Base-by-base conservation (phyloP, 2,113 vertebrate genomes). In the Sinocyclocheilus anshuiensis region DNA sequence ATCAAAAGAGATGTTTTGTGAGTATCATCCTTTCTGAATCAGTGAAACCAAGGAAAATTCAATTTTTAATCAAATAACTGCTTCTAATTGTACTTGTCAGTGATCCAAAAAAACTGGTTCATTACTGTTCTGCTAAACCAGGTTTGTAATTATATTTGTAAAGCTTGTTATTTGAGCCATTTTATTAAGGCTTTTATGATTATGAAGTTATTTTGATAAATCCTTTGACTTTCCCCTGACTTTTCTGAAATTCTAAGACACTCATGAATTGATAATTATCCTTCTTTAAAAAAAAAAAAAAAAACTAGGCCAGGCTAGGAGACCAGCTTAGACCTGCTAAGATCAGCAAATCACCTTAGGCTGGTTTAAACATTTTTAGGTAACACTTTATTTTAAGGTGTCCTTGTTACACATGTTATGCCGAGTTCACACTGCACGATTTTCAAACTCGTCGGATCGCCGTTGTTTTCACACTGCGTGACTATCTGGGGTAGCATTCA, bases 91-190 rank as follows among this genome's bases (percentile, higher is more conserved):
- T 20, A 65, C 79, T 81, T 81, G 59, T 81, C 79, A 81, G 2
- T 67, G 61, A 67, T 67, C 61, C 42, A 81, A 26, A 42, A 45
- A 81, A 45, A 13, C 59, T 8, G 79, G 4, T 16, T 81, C 39
- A 67, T 67, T 50, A 29, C 16, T 81, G 79, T 81, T 81, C 79
- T 81, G 79, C 61, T 67, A 67, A 67, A 81, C 39, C 61, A 67
- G 15, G 61, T 81, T 81, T 81, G 79, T 48, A 81, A 81, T 81
- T 67, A 67, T 81, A 67, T 81, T 81, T 81, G 61, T 81, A 67
- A 67, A 81, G 36, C 79, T 45, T 67, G 39, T n/a, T 45, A 11
- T 81, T 48, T 15, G 53, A 78, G 0, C 9, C 77, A 36, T 77
- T 77, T 77, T 71, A 77, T 53, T 77, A 78, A 57, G 18, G 18